Base-by-base conservation (phyloP, 2,797 vertebrate genomes). In the Morus bassanus region DNA sequence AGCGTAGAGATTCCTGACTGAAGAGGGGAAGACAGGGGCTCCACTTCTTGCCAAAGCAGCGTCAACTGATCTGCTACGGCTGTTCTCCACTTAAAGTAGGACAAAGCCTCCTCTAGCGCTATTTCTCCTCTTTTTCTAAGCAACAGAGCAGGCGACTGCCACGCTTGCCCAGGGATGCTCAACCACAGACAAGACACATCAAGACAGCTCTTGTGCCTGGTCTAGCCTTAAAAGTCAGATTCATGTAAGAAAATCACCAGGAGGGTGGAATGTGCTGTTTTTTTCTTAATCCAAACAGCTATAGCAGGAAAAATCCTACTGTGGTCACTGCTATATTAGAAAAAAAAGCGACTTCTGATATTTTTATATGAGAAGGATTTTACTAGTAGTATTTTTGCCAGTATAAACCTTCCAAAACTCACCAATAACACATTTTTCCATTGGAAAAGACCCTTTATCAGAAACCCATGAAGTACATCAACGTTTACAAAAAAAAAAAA, bases 81-180 rank as follows among this genome's bases (percentile, higher is more conserved):
- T 95, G 89, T 5, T 91, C 88, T 67, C 13, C 46, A 12, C 87
- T 89, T 59, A 33, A 91, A 95, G 89, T 6, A 80, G 87, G 89
- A 89, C 89, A 92, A 70, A 95, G 65, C 48, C 50, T 88, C 90
- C 92, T 84, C 46, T 39, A 88, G 85, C 59, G 13, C 73, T 3
- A 0, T 31, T 84, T 19, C 61, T 78, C 41, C 45, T 76, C 57
- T 50, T 89, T 70, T 69, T 64, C 75, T 46, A 33, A 76, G 61
- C 2, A 2, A n/a, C 5, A 2, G n/a, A 57, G 83, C 63, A 53
- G 67, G 56, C 0, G 3, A 45, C 13, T 1, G 4, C 50, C 43
- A 27, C 0, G 1, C 30, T 46, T 13, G 53, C 37, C 68, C 79
- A 69, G 48, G 31, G 95, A 73, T 73, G 70, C 59, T 87, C 39